Conservation (phyloP, 2,113 vertebrate genomes). For the Macquaria ambigua region DNA sequence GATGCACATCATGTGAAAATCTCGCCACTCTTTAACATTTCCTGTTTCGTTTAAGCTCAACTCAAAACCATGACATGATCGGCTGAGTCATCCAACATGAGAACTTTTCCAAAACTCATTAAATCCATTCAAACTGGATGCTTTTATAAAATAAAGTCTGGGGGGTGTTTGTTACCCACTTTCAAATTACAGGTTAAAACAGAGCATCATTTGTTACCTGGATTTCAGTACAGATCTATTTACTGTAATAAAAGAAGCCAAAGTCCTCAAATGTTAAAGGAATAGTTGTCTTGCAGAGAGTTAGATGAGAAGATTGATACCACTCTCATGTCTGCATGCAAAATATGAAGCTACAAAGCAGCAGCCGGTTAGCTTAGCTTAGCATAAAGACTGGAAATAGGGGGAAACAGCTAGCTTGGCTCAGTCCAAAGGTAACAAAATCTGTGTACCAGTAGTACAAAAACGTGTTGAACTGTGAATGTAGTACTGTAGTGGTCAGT, state of each 20-base stretch:
- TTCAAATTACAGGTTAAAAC: background rate
- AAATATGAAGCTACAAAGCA: background rate
- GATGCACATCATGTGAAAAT: constrained; percentile 53
- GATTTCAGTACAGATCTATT: background rate
- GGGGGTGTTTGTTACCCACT: no score
- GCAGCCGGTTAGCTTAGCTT: background rate
- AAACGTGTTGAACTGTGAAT: no score
- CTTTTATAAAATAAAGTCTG: background rate
- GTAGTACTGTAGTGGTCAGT: no score
- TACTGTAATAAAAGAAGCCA: background rate
- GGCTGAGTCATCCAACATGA: background rate
- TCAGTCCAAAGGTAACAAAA: no score
- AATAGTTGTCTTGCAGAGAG: background rate
- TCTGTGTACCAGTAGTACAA: no score
- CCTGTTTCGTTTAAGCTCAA: constrained; percentile 6
- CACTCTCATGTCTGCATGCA: no score
- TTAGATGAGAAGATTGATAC: no score
- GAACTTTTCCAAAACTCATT: background rate
- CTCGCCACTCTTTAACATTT: constrained; percentile 35
- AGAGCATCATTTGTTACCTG: background rate
- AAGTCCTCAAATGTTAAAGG: background rate
- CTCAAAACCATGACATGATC: background rate
- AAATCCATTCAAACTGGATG: background rate
- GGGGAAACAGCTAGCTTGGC: no score
- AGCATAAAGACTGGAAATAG: background rate